A percentile compares a stretch with the other conserved stretches of the same genome.
phyloP scores from a whole-genome alignment of 2,888 invertebrate species.

The Tipula helvola region DNA sequence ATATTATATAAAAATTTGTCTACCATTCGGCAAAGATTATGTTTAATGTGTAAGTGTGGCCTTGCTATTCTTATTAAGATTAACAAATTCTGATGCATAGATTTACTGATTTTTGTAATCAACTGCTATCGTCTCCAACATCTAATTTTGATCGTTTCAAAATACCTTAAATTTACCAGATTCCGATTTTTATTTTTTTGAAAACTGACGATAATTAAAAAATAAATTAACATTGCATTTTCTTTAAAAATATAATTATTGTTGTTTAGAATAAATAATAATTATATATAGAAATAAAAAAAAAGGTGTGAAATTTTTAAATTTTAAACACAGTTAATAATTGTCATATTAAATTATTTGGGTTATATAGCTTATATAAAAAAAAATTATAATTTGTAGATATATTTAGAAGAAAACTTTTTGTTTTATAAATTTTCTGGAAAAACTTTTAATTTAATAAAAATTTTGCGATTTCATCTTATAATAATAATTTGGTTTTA shows the following conservation, averaged over 20 bases:
- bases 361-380: neutral
- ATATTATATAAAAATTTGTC: too few relatives aligned
- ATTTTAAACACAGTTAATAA: neutral
- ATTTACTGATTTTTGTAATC: too few relatives aligned
- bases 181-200: neutral
- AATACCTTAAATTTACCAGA: neutral
- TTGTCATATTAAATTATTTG: neutral
- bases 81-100: too few relatives aligned
- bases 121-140: too few relatives aligned
- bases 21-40: too few relatives aligned
- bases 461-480: neutral
- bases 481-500: neutral
- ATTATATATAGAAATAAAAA: neutral
- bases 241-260: neutral
- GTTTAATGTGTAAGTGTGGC: too few relatives aligned
- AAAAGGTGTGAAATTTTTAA: neutral
- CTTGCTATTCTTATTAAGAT: too few relatives aligned
- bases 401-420: neutral
- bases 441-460: neutral
- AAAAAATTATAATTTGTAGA: neutral
- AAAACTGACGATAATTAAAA: too few relatives aligned
- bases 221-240: neutral
- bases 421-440: neutral
- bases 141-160: too few relatives aligned
- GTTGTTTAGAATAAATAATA: neutral